Base-by-base conservation (phyloP, 2,888 invertebrate species). In the Lissonota sp. region DNA sequence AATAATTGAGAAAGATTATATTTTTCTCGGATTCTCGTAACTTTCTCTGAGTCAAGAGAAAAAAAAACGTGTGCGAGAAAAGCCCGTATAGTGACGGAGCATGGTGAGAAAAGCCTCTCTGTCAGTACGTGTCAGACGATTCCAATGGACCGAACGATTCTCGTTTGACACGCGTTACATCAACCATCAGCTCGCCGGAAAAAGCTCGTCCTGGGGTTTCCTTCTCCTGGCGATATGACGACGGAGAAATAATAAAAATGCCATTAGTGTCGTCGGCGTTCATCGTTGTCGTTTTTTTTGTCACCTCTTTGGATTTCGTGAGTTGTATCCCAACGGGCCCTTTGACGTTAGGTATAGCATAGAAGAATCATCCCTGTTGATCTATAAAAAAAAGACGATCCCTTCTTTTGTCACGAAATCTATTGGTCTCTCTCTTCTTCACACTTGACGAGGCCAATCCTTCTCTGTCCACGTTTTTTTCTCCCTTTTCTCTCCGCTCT, bases 211-310 rank as follows among this genome's bases (percentile, higher is more conserved):
- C 75, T 40, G 73, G 57, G 70, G 79, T 64, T 88, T 86, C 79
- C 70, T 70, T 71, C 69, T 14, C 44, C 57, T 71, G 83, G 78
- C 42, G 39, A 62, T n/a, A 78, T 74, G 73, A 62, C 73, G 57
- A 79, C 80, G 82, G 88, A 89, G 89, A 92, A 90, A 92, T 92
- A 91, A 92, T 92, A 92, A 92, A 92, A 92, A 90, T 91, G 89
- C 91, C 91, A 92, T 92, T 92, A 91, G 90, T 89, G 91, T 89
- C 89, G 89, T 87, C 88, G 26, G 85, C 80, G 85, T 77, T 85
- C 75, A 85, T 82, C 78, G 86, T 80, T 75, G 63, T 81, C 72
- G 71, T 79, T 78, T 70, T 53, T 55, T 51, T 39, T 37, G 16
- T 40, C 51, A 64, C 67, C 87, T 69, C 69, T 37, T 84, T 86